Conservation (phyloP, 2,113 vertebrate genomes). For the Circaetus cinerascens region DNA sequence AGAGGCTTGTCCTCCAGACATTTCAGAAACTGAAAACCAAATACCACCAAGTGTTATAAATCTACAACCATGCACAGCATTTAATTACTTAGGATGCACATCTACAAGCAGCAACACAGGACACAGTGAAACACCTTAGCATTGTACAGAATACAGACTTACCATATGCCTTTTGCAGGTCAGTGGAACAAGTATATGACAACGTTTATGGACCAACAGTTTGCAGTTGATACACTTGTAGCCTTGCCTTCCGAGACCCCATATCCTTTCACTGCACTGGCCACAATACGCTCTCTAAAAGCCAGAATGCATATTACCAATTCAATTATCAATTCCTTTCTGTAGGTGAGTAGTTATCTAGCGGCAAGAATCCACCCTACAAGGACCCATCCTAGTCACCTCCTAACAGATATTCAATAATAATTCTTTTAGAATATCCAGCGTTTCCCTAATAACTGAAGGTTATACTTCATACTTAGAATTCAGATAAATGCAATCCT, state of each 20-base stretch:
- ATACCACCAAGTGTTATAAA: background rate
- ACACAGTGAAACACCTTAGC: fast-evolving
- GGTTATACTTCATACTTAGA: background rate
- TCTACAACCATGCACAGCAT: fast-evolving
- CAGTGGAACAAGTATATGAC: constrained; percentile 91
- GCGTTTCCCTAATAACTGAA: background rate
- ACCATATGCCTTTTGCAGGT: constrained; percentile 99
- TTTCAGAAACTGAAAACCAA: background rate
- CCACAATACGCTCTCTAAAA: constrained; percentile 91
- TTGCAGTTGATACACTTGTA: constrained; percentile 99
- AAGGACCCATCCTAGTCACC: background rate
- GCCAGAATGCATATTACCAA: fast-evolving
- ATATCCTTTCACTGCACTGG: constrained; percentile 98
- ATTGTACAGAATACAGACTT: constrained; percentile 35
- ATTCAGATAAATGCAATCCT: background rate
- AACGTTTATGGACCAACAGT: constrained; percentile 98
- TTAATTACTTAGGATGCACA: fast-evolving
- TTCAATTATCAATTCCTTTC: background rate
- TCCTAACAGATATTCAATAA: background rate
- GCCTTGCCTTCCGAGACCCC: constrained; percentile 93
- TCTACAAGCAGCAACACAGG: background rate
- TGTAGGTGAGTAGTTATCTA: fast-evolving
- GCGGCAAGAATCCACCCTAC: background rate
- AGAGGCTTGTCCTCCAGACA: background rate
- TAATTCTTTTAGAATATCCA: background rate